Evolutionary conservation across 35 echinoderm and acorn worm genomes (phyloP).

Genomic region (Ophioderma brevispina): DNA sequence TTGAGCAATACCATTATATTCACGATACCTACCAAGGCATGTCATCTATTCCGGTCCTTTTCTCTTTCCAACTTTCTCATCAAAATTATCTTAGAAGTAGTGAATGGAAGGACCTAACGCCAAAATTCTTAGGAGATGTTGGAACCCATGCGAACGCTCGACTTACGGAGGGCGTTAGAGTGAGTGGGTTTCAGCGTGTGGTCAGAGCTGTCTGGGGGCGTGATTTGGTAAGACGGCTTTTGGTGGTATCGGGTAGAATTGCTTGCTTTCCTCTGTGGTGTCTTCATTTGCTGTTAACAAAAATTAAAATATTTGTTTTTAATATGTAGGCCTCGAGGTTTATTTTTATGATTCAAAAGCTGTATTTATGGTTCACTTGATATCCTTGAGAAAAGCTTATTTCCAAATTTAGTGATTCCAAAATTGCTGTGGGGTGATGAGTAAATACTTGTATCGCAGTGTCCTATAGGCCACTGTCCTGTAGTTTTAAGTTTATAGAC

Average conservation of each 20-base stretch:
- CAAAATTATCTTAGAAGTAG: slow-evolving; percentile 73
- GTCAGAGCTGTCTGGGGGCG: slow-evolving; percentile 75
- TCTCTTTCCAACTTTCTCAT: slow-evolving; percentile 84
- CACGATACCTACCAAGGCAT: slow-evolving; percentile 86
- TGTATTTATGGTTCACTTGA: no score
- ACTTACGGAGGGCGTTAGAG: slow-evolving; percentile 91
- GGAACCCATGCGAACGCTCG: slow-evolving; percentile 93
- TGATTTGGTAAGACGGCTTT: slow-evolving; percentile 95
- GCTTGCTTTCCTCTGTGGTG: slow-evolving; percentile 81
- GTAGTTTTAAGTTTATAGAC: no score
- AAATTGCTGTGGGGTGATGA: no score
- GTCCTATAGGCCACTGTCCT: no score
- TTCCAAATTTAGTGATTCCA: no score
- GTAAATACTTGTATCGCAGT: no score
- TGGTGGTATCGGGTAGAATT: slow-evolving; percentile 93
- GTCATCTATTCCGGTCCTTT: slow-evolving; percentile 78
- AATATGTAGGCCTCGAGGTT: no score
- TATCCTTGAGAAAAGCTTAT: no score
- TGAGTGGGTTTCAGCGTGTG: slow-evolving; percentile 67
- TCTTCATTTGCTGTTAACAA: slow-evolving; percentile 72
- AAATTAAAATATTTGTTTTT: no score
- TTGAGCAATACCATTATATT: background rate
- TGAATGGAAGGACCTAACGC: slow-evolving; percentile 82
- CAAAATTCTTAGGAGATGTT: slow-evolving; percentile 81
- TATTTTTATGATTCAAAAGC: no score